Base-by-base conservation (phyloP, 2,113 vertebrate species). In the Grammomys dolichurus region DNA sequence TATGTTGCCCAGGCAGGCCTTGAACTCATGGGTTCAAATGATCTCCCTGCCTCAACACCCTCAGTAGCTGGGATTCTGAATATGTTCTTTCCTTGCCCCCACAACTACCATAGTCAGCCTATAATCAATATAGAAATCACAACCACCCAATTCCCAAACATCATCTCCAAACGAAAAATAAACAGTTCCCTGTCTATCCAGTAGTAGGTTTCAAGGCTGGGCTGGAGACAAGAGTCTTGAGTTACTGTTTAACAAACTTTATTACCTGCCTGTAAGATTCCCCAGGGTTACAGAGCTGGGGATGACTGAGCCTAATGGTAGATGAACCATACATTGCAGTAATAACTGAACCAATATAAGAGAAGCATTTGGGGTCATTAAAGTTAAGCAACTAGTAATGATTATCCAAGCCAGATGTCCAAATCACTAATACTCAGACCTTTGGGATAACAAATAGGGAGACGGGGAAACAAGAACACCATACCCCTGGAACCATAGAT, bases 191-290 rank as follows among this genome's bases (percentile, higher is more conserved):
- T 94, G 51, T 76, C 33, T 91, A 28, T 48, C 54, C 58, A 69
- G 56, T 60, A 58, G 19, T 70, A 43, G 63, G 36, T 85, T 73
- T 96, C 54, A 80, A 75, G 69, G 48, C 73, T 94, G 40, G 26
- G 40, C 73, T 92, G 76, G 88, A 97, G 76, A 90, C 54, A 96
- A 96, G 93, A 97, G 70, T 85, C 93, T 93, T 93, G 78, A 36
- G 85, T 72, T 95, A 92, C 54, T 94, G 88, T 84, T 98, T 93
- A 91, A 96, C 84, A 91, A 80, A 24, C 8, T 97, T 98, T 98
- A 97, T 98, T 98, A 95, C 75, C 84, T 95, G 97, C 87, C 84
- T 94, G 84, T 81, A 58, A 69, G 84, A 96, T 81, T 91, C 36
- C 81, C 93, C 95, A 92, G 87, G 46, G 77, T 94, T 95, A 97